Base-by-base conservation (phyloP, 1,140 invertebrate species). In the Drosophila tropicalis region DNA sequence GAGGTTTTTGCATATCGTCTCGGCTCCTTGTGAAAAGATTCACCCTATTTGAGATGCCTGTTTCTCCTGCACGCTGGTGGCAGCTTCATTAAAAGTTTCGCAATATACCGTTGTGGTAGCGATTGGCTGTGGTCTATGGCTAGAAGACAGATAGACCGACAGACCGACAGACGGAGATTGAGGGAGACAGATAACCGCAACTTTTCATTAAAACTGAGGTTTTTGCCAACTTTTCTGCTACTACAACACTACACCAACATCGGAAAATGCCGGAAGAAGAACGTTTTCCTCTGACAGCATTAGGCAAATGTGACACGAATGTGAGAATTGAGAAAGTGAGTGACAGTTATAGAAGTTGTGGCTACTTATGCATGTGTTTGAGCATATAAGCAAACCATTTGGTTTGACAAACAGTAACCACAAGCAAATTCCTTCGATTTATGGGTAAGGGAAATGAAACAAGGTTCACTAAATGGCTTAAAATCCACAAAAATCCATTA, bases 1-100 rank as follows among this genome's bases (percentile, higher is more conserved):
- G 22, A 15, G 44, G 17, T 22, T 51, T 51, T 51, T 22, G 15
- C 17, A 44, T 44, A 15, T 15, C 41, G 15, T 7, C n/a, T 6
- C 5, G 2, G 7, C 44, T 10, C 9, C 44, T 19, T 51, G 9
- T 19, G 9, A 19, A n/a, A 51, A 12, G 44, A 51, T 51, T 51
- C 22, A 12, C 44, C 9, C 17, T 19, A 22, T 39, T 58, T 13
- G 5, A 29, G 29, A 12, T 17, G 51, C 10, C 7, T 54, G 47
- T 54, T 32, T 9, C 15, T 67, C 4, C 34, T 39, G 34, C 32
- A 36, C 56, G 36, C 32, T 61, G 61, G 70, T 61, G 61, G 70
- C 73, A 76, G 73, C 70, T 72, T 76, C 73, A 76, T 76, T 76
- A 76, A 76, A 76, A 76, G 44, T 72, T 76, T 64, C 34, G 56